Evolutionary conservation across 2,113 vertebrate species (phyloP).

Genomic region (Lophochroa leadbeateri): DNA sequence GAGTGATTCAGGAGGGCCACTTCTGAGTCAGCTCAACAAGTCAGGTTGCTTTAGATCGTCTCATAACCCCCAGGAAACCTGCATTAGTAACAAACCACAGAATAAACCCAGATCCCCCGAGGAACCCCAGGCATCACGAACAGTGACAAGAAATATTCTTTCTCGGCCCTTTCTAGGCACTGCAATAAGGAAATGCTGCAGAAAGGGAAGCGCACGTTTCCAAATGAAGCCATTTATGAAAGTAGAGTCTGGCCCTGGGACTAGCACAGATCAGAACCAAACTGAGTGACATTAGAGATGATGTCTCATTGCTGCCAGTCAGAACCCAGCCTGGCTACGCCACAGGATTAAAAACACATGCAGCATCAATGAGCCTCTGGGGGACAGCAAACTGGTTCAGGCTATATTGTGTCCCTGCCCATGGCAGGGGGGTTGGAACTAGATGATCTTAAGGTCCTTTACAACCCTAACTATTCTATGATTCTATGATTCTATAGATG

Average conservation of each 20-base stretch:
- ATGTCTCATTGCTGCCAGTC: accelerated
- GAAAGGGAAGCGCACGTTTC: background rate
- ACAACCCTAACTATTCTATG: too few species aligned
- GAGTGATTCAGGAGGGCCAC: background rate
- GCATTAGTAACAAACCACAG: background rate
- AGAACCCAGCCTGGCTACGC: accelerated
- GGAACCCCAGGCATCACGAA: background rate
- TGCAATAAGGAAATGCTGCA: background rate
- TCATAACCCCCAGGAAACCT: background rate
- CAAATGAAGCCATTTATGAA: background rate
- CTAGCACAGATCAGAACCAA: background rate
- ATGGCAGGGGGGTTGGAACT: too few species aligned
- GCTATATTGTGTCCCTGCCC: background rate
- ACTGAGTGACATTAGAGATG: accelerated
- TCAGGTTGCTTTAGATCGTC: background rate
- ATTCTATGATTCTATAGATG: too few species aligned
- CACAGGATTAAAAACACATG: background rate
- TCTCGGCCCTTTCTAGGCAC: background rate
- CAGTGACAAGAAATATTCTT: background rate
- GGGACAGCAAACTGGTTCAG: background rate
- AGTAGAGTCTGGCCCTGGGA: background rate
- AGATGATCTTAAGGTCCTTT: too few species aligned
- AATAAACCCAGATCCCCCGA: background rate
- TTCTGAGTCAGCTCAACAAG: slow-evolving; percentile 22
- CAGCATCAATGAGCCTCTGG: background rate